Base-by-base conservation (phyloP, 2,888 invertebrate genomes). In the Latrodectus hesperus region DNA sequence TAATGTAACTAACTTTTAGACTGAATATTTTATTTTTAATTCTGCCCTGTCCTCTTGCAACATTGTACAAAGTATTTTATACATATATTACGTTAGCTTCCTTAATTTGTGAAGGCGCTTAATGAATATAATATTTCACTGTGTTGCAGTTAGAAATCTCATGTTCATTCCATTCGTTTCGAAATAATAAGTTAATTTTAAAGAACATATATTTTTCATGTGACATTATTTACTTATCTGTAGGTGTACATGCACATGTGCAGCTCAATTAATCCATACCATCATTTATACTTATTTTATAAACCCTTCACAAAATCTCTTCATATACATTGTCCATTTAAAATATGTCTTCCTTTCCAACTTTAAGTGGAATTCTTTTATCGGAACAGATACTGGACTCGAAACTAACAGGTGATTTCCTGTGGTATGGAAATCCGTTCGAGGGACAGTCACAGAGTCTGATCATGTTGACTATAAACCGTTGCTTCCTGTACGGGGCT, bases 391-490 rank as follows among this genome's bases (percentile, higher is more conserved):
- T 86, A 22, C 52, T 17, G 9, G 71, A 86, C 6, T 70, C 81
- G 8, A 12, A 64, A 14, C 53, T 86, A n/a, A 55, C 86, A 1
- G 86, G 86, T 8, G 86, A 86, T n/a, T 86, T 86, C 77, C 22
- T 86, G 9, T 81, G 72, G 65, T 51, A 77, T 12, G 77, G 76
- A 6, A 77, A 17, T 22, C 81, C 86, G 10, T 86, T 86, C 26
- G 81, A 75, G 65, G 86, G 86, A n/a, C 86, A 86, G 26, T 71
- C 38, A 2, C 14, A 77, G 17, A 71, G 71, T 17, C 49, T 86
- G 17, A 14, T 81, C 0, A 67, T 76, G 72, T n/a, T 86, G 9
- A 17, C 64, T 9, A 76, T 77, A 14, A n/a, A 65, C 8, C 68
- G 72, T 22, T 81, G 81, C 51, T 55, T 26, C 12, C 53, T 86